phyloP scores from a whole-genome alignment of 2,113 vertebrate species.

The Morone chrysops region DNA sequence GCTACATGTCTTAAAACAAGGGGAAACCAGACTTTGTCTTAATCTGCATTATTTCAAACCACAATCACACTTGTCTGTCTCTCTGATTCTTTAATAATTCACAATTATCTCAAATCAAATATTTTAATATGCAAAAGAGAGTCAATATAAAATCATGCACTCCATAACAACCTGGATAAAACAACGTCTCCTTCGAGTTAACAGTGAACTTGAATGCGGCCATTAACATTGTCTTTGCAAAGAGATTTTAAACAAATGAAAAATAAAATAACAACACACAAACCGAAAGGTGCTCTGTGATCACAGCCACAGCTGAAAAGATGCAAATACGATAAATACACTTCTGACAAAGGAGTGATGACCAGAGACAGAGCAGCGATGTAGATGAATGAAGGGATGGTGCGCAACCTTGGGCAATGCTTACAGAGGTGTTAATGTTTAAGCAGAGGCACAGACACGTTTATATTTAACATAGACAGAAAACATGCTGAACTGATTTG shows the following conservation, averaged over 20 bases:
- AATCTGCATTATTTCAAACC: background rate
- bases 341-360: background rate
- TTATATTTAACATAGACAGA: slow-evolving; percentile 58
- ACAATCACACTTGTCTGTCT: background rate
- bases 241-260: no score
- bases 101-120: background rate
- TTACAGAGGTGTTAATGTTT: slow-evolving; percentile 78
- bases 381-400: slow-evolving; percentile 19
- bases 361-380: slow-evolving; percentile 12
- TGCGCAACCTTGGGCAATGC: slow-evolving; percentile 65
- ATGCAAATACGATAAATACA: background rate
- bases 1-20: slow-evolving; percentile 4
- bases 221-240: no score
- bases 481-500: slow-evolving; percentile 26
- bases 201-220: background rate
- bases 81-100: background rate
- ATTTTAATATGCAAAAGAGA: background rate
- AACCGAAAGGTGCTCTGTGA: background rate
- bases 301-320: background rate
- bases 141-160: background rate
- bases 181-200: background rate
- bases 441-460: slow-evolving; percentile 56
- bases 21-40: slow-evolving; percentile 18
- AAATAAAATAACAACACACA: background rate
- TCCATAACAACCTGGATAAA: background rate